A percentile compares a stretch with the other conserved stretches of the same genome.
Evolutionary conservation across 2,888 invertebrate species (phyloP).

Genomic region (Melieria crassipennis): DNA sequence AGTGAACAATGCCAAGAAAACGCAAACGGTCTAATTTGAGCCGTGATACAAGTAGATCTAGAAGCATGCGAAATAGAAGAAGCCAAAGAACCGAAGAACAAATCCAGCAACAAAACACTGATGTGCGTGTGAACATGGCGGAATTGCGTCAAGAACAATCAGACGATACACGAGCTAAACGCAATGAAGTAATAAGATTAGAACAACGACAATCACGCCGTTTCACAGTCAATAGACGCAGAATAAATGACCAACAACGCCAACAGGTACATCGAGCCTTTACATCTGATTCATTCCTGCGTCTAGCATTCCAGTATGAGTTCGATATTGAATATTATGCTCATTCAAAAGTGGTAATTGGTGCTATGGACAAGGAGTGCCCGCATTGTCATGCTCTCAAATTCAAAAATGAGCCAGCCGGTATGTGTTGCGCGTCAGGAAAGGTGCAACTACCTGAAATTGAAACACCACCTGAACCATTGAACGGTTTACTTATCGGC

Average conservation of each 20-base stretch:
- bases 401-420: slow-evolving; percentile 55
- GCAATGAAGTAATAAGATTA: slow-evolving; percentile 41
- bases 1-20: slow-evolving; percentile 11
- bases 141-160: slow-evolving; percentile 44
- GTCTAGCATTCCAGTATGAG: slow-evolving; percentile 44
- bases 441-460: slow-evolving; percentile 61
- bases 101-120: slow-evolving; percentile 31
- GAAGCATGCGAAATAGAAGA: slow-evolving; percentile 27
- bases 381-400: slow-evolving; percentile 37
- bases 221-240: slow-evolving; percentile 42
- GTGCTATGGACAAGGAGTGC: slow-evolving; percentile 32
- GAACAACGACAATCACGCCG: slow-evolving; percentile 41
- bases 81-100: slow-evolving; percentile 24
- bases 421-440: slow-evolving; percentile 61
- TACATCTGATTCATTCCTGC: slow-evolving; percentile 43
- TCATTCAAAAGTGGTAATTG: slow-evolving; percentile 47
- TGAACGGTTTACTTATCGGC: slow-evolving; percentile 29
- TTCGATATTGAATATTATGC: slow-evolving; percentile 49
- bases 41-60: slow-evolving; percentile 11
- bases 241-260: slow-evolving; percentile 46
- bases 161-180: slow-evolving; percentile 45
- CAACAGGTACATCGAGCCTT: slow-evolving; percentile 45
- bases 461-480: slow-evolving; percentile 53
- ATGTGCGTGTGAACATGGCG: slow-evolving; percentile 43
- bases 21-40: slow-evolving; percentile 21